Conservation (phyloP, 2,113 vertebrate genomes). For the Oncorhynchus mykiss region DNA sequence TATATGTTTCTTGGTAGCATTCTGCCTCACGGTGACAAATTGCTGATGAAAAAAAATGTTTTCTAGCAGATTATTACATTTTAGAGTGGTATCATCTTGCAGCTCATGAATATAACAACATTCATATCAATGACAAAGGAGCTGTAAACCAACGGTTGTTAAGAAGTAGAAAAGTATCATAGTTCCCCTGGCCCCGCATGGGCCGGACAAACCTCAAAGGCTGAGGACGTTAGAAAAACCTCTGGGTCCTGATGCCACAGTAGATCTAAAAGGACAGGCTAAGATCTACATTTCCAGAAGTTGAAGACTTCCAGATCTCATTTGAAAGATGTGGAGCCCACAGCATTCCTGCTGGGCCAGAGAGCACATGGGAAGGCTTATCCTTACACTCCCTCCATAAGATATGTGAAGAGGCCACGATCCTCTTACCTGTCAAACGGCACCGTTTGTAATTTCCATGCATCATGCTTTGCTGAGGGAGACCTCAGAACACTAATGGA, state of each 20-base stretch:
- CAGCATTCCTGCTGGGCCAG: neutral
- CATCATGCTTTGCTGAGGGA: conserved; percentile 7
- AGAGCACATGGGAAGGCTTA: conserved; percentile 9
- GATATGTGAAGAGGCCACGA: conserved; percentile 19
- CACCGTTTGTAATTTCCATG: conserved; percentile 15
- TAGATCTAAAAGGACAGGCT: neutral
- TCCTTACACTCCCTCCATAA: conserved; percentile 15
- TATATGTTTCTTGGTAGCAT: too few relatives aligned
- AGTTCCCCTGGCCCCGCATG: neutral
- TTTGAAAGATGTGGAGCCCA: conserved; percentile 25
- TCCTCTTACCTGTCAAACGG: conserved; percentile 27
- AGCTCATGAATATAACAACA: neutral
- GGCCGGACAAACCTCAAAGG: neutral
- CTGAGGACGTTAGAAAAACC: neutral
- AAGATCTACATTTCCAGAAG: conserved; percentile 2
- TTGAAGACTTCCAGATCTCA: conserved; percentile 31
- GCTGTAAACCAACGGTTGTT: neutral
- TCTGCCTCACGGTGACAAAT: neutral
- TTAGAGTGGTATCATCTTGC: neutral
- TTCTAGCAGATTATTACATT: neutral
- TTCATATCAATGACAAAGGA: conserved; percentile 2
- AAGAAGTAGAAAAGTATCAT: neutral
- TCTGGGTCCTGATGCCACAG: neutral
- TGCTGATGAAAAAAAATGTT: neutral
- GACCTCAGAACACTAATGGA: conserved; percentile 26